Base-by-base conservation (phyloP, 2,888 invertebrate species). In the Labia minor region DNA sequence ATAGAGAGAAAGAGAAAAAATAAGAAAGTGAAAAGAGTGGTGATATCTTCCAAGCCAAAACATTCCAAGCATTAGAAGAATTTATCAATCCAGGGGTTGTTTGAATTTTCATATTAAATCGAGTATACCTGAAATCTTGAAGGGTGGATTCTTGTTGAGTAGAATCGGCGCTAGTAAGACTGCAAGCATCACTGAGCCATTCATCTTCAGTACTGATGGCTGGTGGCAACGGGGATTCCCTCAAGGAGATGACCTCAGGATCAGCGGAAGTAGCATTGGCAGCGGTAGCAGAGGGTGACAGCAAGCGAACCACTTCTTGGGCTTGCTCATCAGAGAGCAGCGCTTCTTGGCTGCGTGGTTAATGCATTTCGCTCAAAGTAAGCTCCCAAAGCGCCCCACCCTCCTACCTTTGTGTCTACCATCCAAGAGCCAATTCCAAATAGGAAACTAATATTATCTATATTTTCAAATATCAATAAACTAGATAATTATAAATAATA, bases 321-420 rank as follows among this genome's bases (percentile, higher is more conserved):
- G 92, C 92, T 79, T 92, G 92, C 80, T 92, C 92, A 77, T 93
- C 92, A 69, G 91, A 90, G 75, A 91, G 82, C 75, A 91, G 80
- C 76, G 86, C 85, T 79, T 89, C 89, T 83, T 88, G 87, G 78
- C 89, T 89, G 79, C 70, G 76, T 73, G 62, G 69, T 70, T 19
- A 16, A 63, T 65, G 49, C 49, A 49, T n/a, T 49, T 49, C 16
- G 49, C 49, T 49, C 49, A 49, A 49, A 49, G 49, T n/a, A 49
- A 49, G 49, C 49, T 49, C 49, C 49, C 14, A 49, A 49, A 49
- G 49, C 49, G 16, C 2, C 49, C 49, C 49, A 49, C 49, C 49
- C 49, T 49, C 4, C 49, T 49, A 49, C 49, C 49, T 49, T 49
- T 49, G n/a, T 8, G 49, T 49, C 16, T 16, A 16, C 16, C 49